Evolutionary conservation across 2,797 vertebrate genomes (phyloP), one percentile per base, ranked within the genome.

Genomic region (Tarsius wallacei): DNA sequence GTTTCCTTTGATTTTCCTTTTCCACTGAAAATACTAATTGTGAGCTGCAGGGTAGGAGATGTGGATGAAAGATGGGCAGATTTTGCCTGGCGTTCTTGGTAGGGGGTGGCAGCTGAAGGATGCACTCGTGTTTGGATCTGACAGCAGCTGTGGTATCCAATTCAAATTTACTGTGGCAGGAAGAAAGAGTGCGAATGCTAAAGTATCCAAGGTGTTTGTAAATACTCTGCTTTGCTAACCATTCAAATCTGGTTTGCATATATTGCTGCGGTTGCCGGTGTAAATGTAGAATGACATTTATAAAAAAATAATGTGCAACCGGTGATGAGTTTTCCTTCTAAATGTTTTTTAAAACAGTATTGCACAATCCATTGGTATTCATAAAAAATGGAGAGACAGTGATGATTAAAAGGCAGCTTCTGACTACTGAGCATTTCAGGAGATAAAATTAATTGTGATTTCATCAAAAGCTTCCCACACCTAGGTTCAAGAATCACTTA

Each of bases 101-200:
- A 98, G 98, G 98, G 98, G 97, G 98, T 33, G 96, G 78, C 17
- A 96, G 97, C 98, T 98, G 98, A 99, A 98, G 98, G 98, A 98
- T 97, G 97, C 91, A 87, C 93, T 97, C 57, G 21, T 64, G 68
- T 98, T 98, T 97, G 98, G 97, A 98, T 98, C 96, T 99, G 98
- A 99, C 98, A 99, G 98, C 98, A 98, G 94, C 97, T 98, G 96
- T 96, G 98, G 98, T 96, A 98, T 97, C 96, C 97, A 98, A 97
- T 95, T 98, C 95, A 98, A 90, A 99, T 98, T 98, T 98, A 90
- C 97, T 98, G 96, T 98, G 98, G 98, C 98, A 99, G 98, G 97
- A 98, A 98, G 98, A 98, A 98, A 98, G 97, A 97, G 97, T 97
- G 98, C 0, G 84, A 98, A 98, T 81, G 86, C 93, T 98, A 96